phyloP scores from a whole-genome alignment of 2,888 invertebrate species.

The Antheraea yamamai region DNA sequence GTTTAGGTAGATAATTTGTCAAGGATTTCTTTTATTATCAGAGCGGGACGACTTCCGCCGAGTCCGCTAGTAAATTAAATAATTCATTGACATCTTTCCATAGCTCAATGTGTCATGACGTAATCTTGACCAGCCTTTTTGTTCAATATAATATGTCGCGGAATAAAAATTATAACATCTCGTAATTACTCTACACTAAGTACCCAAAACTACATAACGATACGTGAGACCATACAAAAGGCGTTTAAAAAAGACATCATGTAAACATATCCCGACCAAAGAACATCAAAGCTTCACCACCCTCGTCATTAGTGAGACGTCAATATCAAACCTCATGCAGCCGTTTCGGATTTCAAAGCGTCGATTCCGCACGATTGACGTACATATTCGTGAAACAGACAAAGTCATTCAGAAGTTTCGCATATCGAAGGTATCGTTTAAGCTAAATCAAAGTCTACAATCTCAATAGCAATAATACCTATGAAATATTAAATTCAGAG shows the following conservation, averaged over 20 bases:
- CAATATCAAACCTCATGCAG: slow-evolving; percentile 12
- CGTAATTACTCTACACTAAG: background rate
- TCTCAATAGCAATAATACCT: background rate
- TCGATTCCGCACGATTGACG: slow-evolving; percentile 28
- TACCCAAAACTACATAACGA: background rate
- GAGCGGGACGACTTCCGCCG: too few species aligned
- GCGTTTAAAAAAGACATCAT: background rate
- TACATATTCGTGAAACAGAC: slow-evolving; percentile 15
- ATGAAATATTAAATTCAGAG: background rate
- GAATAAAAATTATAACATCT: background rate
- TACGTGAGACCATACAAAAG: background rate
- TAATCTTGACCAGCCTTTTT: background rate
- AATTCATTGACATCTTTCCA: background rate
- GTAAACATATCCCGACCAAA: slow-evolving; percentile 27
- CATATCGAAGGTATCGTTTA: background rate
- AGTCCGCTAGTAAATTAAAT: background rate
- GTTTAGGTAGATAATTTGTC: too few species aligned
- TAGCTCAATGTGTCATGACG: background rate
- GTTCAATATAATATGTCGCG: background rate
- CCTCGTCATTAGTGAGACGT: slow-evolving; percentile 29
- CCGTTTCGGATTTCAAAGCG: slow-evolving; percentile 30
- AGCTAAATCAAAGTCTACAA: background rate
- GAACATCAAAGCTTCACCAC: slow-evolving; percentile 29
- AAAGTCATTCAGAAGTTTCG: slow-evolving; percentile 9
- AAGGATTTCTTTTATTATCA: too few species aligned